Percentiles rank a stretch among this genome's conserved stretches.
Evolutionary conservation across 2,113 vertebrate species (phyloP).

Genomic region (Chrysemys picta): DNA sequence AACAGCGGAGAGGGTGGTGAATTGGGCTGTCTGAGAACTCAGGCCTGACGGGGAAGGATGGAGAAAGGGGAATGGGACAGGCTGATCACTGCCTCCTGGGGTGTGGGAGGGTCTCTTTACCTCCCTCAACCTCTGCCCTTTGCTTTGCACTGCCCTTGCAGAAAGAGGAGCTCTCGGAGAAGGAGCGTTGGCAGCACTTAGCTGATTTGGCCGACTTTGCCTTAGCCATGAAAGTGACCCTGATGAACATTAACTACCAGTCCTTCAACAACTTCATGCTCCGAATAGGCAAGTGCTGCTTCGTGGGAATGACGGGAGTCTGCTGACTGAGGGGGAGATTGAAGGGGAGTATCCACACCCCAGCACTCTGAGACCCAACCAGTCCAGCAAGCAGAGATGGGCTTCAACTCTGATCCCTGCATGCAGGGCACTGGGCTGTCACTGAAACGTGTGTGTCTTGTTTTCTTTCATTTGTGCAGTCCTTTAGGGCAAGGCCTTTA

Average conservation of each 20-base stretch:
- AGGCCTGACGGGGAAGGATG: background rate
- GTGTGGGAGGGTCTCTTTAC: no score
- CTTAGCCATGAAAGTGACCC: slow-evolving; percentile 94
- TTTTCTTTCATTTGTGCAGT: background rate
- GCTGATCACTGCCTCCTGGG: no score
- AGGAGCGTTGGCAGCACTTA: slow-evolving; percentile 94
- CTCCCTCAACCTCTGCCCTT: background rate
- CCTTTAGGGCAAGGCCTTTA: background rate
- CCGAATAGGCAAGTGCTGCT: slow-evolving; percentile 87
- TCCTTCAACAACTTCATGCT: slow-evolving; percentile 99
- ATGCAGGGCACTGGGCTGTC: background rate
- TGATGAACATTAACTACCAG: slow-evolving; percentile 97
- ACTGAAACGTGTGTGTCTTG: background rate
- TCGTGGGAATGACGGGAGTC: background rate
- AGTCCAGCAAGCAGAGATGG: no score
- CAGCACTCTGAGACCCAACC: no score
- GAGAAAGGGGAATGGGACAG: background rate
- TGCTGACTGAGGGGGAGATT: slow-evolving; percentile 43
- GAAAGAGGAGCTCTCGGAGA: slow-evolving; percentile 84
- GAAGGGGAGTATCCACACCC: background rate
- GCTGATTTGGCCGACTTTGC: slow-evolving; percentile 94
- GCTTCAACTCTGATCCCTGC: background rate
- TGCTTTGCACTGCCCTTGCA: background rate
- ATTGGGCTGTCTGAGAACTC: background rate
- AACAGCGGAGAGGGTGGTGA: background rate